A percentile compares a stretch with the other conserved stretches of the same genome.
Evolutionary conservation across 2,888 invertebrate genomes (phyloP).

Genomic region (Monochamus alternatus): DNA sequence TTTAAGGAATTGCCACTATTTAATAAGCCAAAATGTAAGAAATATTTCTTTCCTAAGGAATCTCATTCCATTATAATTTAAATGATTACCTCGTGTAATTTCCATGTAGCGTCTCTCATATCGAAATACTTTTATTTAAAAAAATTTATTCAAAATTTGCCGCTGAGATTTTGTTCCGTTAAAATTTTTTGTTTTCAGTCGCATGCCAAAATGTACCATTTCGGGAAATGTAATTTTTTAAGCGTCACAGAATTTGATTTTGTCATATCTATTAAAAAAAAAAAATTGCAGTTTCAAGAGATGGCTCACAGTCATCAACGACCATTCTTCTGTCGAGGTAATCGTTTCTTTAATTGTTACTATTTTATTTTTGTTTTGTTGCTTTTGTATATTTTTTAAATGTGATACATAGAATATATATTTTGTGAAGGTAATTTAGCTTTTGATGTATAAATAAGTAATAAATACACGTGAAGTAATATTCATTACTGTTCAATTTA

Average conservation of each 20-base stretch:
- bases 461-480: conserved; percentile 24
- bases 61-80: neutral
- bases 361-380: conserved; percentile 1
- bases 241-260: no score
- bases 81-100: neutral
- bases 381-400: conserved; percentile 35
- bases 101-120: neutral
- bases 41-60: neutral
- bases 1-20: conserved; percentile 14
- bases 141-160: no score
- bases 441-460: conserved; percentile 38
- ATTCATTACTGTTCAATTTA: conserved; percentile 40
- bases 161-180: no score
- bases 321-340: neutral
- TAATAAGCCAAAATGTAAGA: neutral
- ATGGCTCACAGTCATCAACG: no score
- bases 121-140: no score
- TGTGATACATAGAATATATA: conserved; percentile 41
- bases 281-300: no score
- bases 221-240: no score
- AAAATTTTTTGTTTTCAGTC: no score
- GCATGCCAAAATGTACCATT: no score
- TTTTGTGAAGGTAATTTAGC: conserved; percentile 40
- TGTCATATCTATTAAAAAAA: no score
- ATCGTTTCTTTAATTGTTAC: conserved; percentile 5